Percentiles rank a stretch among this genome's conserved stretches.
phyloP scores from a whole-genome alignment of 2,888 invertebrate genomes.

The Nomada ruficornis region DNA sequence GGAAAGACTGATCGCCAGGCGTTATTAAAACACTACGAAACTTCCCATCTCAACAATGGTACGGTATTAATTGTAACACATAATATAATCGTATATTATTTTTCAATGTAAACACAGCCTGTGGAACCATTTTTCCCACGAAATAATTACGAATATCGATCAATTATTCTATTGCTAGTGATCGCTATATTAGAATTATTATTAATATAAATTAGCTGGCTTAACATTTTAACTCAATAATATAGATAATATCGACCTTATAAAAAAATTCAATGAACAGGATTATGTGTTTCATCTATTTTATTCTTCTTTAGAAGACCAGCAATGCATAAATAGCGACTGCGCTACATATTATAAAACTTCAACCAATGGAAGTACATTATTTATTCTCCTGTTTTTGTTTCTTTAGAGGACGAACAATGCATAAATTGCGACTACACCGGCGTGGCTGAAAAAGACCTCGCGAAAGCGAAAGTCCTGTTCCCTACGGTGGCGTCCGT shows the following conservation, averaged over 20 bases:
- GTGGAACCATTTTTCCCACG: background rate
- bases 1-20: constrained; percentile 94
- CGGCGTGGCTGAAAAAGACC: constrained; percentile 86
- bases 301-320: background rate
- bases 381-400: background rate
- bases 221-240: no score
- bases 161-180: no score
- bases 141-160: no score
- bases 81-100: background rate
- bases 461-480: constrained; percentile 88
- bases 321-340: background rate
- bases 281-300: no score
- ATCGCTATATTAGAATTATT: no score
- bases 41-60: constrained; percentile 78
- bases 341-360: no score
- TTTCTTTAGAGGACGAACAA: constrained; percentile 85
- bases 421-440: constrained; percentile 89
- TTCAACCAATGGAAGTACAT: background rate
- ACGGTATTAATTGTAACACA: background rate
- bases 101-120: background rate
- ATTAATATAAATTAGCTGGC: no score
- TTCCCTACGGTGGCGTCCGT: constrained; percentile 91
- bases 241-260: no score
- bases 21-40: constrained; percentile 90
- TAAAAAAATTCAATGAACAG: no score